A percentile compares a stretch with the other conserved stretches of the same genome.
Evolutionary conservation across 2,113 vertebrate genomes (phyloP).

Genomic region (Chloropsis cyanopogon): DNA sequence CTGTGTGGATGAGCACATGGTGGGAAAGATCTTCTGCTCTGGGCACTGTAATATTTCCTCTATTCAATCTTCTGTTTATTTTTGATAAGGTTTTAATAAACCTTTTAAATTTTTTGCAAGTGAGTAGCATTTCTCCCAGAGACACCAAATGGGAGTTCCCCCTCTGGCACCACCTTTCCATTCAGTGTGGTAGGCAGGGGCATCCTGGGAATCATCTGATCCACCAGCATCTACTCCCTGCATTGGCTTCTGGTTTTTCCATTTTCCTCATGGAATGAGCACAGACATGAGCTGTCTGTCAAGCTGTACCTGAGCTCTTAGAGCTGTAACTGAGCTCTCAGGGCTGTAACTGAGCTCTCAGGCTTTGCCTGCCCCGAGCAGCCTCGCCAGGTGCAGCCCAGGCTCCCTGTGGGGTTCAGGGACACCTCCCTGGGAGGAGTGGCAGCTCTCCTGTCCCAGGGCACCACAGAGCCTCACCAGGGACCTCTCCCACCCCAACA

Average conservation of each 20-base stretch:
- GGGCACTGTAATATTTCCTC: neutral
- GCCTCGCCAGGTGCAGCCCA: rapidly evolving
- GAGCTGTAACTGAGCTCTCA: neutral
- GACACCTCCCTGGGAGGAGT: rapidly evolving
- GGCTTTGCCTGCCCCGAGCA: neutral
- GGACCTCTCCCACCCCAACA: neutral
- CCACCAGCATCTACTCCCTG: neutral
- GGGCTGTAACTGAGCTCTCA: neutral
- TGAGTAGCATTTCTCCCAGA: neutral
- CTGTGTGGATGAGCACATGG: neutral
- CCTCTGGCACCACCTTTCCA: neutral
- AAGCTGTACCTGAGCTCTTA: rapidly evolving
- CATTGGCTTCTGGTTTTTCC: neutral
- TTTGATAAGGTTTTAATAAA: neutral
- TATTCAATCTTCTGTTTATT: neutral
- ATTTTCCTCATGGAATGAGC: neutral
- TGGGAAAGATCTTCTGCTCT: neutral
- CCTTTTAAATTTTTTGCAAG: neutral
- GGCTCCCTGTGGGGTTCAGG: neutral
- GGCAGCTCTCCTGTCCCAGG: neutral
- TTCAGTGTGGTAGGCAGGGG: neutral
- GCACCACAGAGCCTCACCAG: neutral
- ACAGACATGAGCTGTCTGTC: neutral
- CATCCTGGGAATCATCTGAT: neutral
- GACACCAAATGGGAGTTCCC: neutral